Evolutionary conservation across 2,888 invertebrate species (phyloP), one percentile per base, ranked within the genome.

Genomic region (Seira musarum): DNA sequence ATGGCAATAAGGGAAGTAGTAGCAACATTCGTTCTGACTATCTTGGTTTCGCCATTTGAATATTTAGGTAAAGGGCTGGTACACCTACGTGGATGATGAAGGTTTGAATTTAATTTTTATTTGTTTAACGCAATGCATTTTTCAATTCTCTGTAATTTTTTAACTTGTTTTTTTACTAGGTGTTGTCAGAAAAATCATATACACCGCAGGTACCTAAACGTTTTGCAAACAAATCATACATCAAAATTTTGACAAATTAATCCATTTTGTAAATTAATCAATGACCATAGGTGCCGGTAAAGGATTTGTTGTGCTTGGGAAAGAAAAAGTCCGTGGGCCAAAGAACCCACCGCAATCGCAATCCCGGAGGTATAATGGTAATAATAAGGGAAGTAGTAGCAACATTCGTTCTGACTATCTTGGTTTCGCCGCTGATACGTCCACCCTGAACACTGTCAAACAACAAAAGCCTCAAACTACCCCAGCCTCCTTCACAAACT

Each of bases 271-370:
- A n/a, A n/a, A n/a, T n/a, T n/a, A n/a, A n/a, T n/a, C n/a, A n/a
- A n/a, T n/a, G n/a, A n/a, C n/a, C n/a, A n/a, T n/a, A n/a, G 85
- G 85, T 1, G 82, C 85, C 49, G 82, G 82, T 0, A 84, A 84
- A 66, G 85, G 85, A 24, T 85, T 85, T 74, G 84, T 83, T 0
- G 79, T 85, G 2, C 68, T 82, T 15, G 79, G 79, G 3, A 82
- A 82, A 24, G 79, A 82, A 53, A 74, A 76, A 60, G 57, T 75
- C 17, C 65, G 61, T 5, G 76, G 82, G 0, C 65, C 74, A 49
- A 46, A 63, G 60, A 6, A 66, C n/a, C 65, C 77, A 60, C 10
- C 70, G 10, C 77, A 61, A 24, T n/a, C 57, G 5, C 49, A 17
- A 49, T n/a, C 13, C 2, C 77, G 30, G 30, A 69, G 40, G 15